Percentiles rank a stretch among this genome's conserved stretches.
Evolutionary conservation across 2,113 vertebrate genomes (phyloP).

Genomic region (Suricata suricatta): DNA sequence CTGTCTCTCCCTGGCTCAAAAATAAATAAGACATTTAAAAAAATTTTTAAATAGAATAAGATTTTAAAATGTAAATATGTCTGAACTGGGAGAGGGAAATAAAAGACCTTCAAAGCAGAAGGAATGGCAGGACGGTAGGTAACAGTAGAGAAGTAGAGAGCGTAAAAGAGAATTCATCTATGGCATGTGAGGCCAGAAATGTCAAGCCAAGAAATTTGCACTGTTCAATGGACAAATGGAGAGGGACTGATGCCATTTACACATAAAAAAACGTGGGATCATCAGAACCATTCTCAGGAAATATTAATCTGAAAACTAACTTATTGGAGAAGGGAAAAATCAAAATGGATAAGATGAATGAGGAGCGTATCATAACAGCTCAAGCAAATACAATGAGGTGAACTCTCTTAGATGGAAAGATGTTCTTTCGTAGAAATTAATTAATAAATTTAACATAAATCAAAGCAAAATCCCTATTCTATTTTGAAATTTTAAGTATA

Average conservation of each 20-base stretch:
- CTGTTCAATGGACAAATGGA: neutral
- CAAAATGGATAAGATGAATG: neutral
- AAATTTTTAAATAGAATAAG: neutral
- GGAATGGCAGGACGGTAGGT: neutral
- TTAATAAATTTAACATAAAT: neutral
- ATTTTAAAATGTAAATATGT: neutral
- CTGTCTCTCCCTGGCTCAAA: no score
- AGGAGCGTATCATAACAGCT: neutral
- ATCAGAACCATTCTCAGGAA: neutral
- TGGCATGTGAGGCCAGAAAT: neutral
- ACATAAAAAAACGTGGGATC: neutral
- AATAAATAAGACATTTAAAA: no score
- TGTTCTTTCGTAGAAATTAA: neutral
- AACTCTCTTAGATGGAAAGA: neutral
- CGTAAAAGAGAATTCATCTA: neutral
- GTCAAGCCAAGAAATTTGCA: neutral
- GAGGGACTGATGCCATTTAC: neutral
- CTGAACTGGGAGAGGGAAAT: neutral
- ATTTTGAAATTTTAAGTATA: neutral
- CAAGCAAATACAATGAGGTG: neutral
- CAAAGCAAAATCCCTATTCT: slow-evolving; percentile 2
- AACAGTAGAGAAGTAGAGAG: neutral
- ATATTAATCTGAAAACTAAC: neutral
- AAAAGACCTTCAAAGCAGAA: neutral
- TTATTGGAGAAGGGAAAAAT: neutral